Evolutionary conservation across 2,888 invertebrate species (phyloP).

Genomic region (Acheta domesticus): DNA sequence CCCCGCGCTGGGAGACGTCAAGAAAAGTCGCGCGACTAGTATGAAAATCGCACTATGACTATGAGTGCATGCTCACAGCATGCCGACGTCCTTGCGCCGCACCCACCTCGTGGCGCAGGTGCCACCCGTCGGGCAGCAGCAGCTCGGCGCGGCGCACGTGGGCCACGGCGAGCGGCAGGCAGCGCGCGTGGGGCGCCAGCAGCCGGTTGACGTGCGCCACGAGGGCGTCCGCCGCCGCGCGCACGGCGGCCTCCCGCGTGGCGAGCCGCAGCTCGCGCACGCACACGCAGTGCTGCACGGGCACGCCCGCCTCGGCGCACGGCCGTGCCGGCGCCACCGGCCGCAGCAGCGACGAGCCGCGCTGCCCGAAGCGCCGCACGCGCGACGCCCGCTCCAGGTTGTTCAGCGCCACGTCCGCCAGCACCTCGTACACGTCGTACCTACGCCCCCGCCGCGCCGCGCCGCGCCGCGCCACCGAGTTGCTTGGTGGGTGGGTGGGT

Average conservation of each 20-base stretch:
- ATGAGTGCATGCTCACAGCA: too few species aligned
- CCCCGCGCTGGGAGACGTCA: too few species aligned
- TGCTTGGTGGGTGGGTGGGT: too few species aligned
- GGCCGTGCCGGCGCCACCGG: not conserved
- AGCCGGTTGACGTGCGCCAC: constrained; percentile 21
- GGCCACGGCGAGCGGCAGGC: not conserved
- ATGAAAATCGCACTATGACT: too few species aligned
- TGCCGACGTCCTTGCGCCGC: too few species aligned
- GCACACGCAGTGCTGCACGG: constrained; percentile 26
- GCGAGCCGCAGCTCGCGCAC: not conserved
- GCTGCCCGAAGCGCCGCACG: constrained; percentile 12
- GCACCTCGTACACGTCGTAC: constrained; percentile 48
- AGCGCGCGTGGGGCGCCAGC: not conserved
- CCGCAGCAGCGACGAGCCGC: constrained; percentile 24
- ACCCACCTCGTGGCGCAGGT: too few species aligned
- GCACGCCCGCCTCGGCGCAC: constrained; percentile 25
- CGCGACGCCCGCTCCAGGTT: not conserved
- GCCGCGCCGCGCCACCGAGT: too few species aligned
- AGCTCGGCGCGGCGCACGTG: constrained; percentile 23
- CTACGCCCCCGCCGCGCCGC: not conserved
- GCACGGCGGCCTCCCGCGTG: not conserved
- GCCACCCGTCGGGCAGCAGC: not conserved
- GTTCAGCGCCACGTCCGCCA: constrained; percentile 42
- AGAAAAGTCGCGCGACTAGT: too few species aligned
- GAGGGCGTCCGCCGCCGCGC: constrained; percentile 19